A percentile compares a stretch with the other conserved stretches of the same genome.
Evolutionary conservation across 1,140 invertebrate genomes (phyloP).

Genomic region (Doryteuthis pealeii): DNA sequence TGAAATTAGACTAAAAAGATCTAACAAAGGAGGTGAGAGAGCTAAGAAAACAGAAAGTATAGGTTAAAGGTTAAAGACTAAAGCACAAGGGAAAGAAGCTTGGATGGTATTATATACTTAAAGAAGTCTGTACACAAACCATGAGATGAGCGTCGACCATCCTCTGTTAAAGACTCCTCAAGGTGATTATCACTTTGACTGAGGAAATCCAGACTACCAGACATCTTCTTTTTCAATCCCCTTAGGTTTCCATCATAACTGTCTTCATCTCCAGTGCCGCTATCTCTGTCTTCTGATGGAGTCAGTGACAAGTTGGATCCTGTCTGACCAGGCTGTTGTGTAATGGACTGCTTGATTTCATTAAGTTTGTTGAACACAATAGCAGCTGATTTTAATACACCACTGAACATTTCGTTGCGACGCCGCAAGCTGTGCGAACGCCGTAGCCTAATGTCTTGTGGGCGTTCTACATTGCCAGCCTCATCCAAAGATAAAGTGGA

Average conservation of each 20-base stretch:
- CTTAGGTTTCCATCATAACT: conserved; percentile 10
- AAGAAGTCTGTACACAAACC: not conserved
- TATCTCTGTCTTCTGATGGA: conserved; percentile 28
- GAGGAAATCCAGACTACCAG: conserved; percentile 26
- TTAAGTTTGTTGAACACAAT: conserved; percentile 81
- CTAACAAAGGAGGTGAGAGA: too few species aligned
- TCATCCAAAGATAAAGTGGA: conserved; percentile 33
- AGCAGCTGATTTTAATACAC: conserved; percentile 68
- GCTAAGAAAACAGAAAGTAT: too few species aligned
- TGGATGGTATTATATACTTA: not conserved
- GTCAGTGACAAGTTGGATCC: conserved; percentile 43
- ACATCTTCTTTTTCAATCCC: conserved; percentile 15
- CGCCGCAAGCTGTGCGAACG: conserved; percentile 29
- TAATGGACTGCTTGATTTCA: conserved; percentile 88
- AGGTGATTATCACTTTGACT: conserved; percentile 23
- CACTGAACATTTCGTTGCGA: conserved; percentile 47
- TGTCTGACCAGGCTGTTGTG: conserved; percentile 41
- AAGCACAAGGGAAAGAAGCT: too few species aligned
- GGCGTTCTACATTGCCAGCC: not conserved
- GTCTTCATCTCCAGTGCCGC: conserved; percentile 22
- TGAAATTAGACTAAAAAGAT: too few species aligned
- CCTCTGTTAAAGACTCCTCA: conserved; percentile 21
- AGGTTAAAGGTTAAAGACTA: too few species aligned
- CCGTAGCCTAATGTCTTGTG: conserved; percentile 21
- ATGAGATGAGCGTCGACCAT: conserved; percentile 11